Evolutionary conservation across 2,797 vertebrate genomes (phyloP).

Genomic region (Gadopsis marmoratus): DNA sequence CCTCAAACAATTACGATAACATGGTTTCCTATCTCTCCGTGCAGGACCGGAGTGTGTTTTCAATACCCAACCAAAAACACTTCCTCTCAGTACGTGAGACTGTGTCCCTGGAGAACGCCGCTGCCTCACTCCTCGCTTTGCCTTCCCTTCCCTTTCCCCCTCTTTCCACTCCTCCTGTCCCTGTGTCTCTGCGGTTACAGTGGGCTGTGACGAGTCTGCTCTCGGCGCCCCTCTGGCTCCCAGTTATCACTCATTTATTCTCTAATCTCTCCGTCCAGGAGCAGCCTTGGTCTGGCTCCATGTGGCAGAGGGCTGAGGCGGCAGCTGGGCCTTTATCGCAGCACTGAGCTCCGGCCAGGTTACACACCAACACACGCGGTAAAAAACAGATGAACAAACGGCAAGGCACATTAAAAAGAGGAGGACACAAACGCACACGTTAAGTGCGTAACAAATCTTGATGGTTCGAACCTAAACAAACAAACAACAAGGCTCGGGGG

Average conservation of each 20-base stretch:
- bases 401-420: background rate
- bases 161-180: background rate
- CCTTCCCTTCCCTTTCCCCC: too few species aligned
- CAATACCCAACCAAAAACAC: background rate
- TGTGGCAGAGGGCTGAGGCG: slow-evolving; percentile 36
- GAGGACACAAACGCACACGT: background rate
- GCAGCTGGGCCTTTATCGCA: slow-evolving; percentile 53
- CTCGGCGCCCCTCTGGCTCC: slow-evolving; percentile 20
- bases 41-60: background rate
- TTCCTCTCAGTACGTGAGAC: background rate
- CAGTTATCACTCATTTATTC: slow-evolving; percentile 54
- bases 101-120: background rate
- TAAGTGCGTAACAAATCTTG: background rate
- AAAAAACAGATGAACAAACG: slow-evolving; percentile 6
- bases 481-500: background rate
- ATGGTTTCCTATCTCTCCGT: slow-evolving; percentile 3
- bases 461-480: background rate
- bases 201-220: background rate
- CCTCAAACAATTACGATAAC: background rate
- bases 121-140: background rate
- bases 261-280: slow-evolving; percentile 60
- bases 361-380: slow-evolving; percentile 2
- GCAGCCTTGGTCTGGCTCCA: slow-evolving; percentile 52
- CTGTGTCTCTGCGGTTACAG: background rate
- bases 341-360: slow-evolving; percentile 17